Evolutionary conservation across 1,140 invertebrate genomes (phyloP).

Genomic region (Drosophila azteca): DNA sequence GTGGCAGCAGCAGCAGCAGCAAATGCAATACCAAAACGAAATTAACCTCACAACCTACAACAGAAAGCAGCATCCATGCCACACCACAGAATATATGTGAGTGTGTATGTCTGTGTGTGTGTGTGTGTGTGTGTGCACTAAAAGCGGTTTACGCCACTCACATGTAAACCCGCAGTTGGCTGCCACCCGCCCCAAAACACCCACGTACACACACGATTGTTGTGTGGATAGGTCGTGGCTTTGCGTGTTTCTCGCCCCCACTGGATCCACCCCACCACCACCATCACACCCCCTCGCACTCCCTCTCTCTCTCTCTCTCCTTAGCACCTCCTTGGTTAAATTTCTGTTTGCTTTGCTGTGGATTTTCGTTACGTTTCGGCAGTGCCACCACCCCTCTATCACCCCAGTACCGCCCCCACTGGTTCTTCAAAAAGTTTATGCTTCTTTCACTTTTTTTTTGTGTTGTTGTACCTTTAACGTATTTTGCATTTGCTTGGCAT

Average conservation of each 20-base stretch:
- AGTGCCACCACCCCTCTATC: constrained; percentile 13
- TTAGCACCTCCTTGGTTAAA: constrained; percentile 43
- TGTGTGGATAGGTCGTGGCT: constrained; percentile 82
- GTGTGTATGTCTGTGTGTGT: constrained; percentile 20
- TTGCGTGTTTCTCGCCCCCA: constrained; percentile 22
- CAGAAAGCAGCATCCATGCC: constrained; percentile 55
- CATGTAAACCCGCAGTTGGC: constrained; percentile 57
- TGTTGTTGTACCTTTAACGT: constrained; percentile 45
- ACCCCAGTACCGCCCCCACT: background rate
- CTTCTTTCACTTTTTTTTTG: constrained; percentile 44
- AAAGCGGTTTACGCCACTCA: constrained; percentile 79
- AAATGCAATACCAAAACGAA: constrained; percentile 72
- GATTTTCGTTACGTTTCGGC: constrained; percentile 75
- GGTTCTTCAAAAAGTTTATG: constrained; percentile 36
- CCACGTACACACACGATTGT: constrained; percentile 79
- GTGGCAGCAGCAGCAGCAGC: constrained; percentile 11
- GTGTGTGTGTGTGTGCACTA: constrained; percentile 58
- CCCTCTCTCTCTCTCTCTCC: constrained; percentile 6
- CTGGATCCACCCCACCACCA: background rate
- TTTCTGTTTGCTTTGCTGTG: constrained; percentile 74
- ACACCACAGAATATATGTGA: background rate
- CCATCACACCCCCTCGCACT: background rate
- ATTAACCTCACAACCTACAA: constrained; percentile 73
- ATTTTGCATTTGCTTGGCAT: constrained; percentile 70
- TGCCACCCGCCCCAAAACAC: constrained; percentile 41